Base-by-base conservation (phyloP, 2,113 vertebrate species). In the Sigmodon hispidus region DNA sequence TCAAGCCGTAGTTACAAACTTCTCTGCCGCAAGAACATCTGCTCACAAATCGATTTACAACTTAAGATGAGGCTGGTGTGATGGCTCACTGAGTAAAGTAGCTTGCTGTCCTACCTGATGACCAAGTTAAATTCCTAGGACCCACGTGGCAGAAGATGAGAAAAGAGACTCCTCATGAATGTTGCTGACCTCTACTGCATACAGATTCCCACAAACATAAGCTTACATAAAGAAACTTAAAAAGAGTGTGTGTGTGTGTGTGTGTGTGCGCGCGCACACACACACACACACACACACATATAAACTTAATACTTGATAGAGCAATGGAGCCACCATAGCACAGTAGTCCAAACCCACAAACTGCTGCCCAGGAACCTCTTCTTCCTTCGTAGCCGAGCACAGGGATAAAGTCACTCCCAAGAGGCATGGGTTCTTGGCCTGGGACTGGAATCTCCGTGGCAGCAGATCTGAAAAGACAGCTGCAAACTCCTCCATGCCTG, bases 401-500 rank as follows among this genome's bases (percentile, higher is more conserved):
- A 61, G 72, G n/a, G 3, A 86, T 6, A 4, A 29, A 24, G 36
- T 11, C n/a, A 45, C 34, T 4, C 36, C 43, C 22, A 31, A 65
- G 34, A 50, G 73, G 77, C 26, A 65, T n/a, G 89, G n/a, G 94
- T 31, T 94, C 34, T 95, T 81, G 0, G 1, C 69, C 52, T 34
- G 16, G 69, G 50, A 31, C 48, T 89, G 96, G 95, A 77, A 88
- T 52, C 67, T 87, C 65, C 92, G 87, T 26, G 2, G 19, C 86
- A 72, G 73, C 9, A 21, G 83, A 3, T 48, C 89, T 80, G 93
- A 95, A 96, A 94, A 93, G 72, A 95, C 80, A 97, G 96, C 84
- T 84, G 77, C 43, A 90, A 88, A 89, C 34, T 92, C 55, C 34
- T 92, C 55, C 55, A 3, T 63, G 88, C 45, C 70, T 1, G 50